Evolutionary conservation across 2,113 vertebrate genomes (phyloP).

Genomic region (Chloebia gouldiae): DNA sequence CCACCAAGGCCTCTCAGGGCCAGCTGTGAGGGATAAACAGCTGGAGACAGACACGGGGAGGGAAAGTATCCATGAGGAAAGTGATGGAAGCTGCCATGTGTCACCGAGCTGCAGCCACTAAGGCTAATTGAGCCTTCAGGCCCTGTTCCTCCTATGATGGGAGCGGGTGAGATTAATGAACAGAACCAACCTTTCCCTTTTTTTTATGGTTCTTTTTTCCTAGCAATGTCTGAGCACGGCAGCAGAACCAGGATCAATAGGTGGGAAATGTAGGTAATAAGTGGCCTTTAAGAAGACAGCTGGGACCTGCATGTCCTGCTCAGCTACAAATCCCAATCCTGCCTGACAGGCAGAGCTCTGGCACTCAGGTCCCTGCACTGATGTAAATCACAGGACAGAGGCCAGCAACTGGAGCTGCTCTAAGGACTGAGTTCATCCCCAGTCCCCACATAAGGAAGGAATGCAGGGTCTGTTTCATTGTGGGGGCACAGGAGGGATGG

Average conservation of each 20-base stretch:
- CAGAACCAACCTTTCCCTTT: background rate
- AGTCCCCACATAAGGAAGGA: background rate
- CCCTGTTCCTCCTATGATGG: background rate
- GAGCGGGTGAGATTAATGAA: background rate
- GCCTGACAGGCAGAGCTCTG: background rate
- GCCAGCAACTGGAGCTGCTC: too few relatives aligned
- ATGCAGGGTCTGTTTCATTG: background rate
- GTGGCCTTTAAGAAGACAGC: background rate
- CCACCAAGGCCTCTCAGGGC: background rate
- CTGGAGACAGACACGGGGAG: background rate
- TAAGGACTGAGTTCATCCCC: background rate
- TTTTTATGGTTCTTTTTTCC: background rate
- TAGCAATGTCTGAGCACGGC: background rate
- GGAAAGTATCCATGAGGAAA: background rate
- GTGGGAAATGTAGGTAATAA: background rate
- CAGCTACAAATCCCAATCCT: background rate
- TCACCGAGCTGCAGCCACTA: background rate
- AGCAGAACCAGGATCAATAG: background rate
- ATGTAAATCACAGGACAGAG: background rate
- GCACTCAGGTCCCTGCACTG: background rate
- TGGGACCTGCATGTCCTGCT: background rate
- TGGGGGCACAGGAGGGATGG: background rate
- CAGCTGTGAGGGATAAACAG: background rate
- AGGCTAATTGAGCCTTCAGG: slow-evolving; percentile 43
- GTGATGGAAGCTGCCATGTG: background rate